Evolutionary conservation across 2,888 invertebrate genomes (phyloP), one percentile per base, ranked within the genome.

Genomic region (Hydraecia micacea): DNA sequence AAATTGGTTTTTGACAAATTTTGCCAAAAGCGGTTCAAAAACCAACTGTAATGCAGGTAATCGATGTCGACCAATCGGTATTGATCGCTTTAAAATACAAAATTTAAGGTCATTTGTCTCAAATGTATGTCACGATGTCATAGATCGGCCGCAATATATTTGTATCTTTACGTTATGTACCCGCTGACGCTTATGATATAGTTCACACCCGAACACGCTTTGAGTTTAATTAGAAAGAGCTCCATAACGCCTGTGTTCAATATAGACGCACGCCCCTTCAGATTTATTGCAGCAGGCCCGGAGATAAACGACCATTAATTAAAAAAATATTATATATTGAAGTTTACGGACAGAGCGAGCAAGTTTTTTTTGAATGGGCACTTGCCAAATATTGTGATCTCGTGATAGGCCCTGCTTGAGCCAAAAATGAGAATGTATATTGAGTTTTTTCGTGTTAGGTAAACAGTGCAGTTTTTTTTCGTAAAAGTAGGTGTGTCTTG

Each of bases 291-390:
- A 88, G 88, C 92, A 93, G 91, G 95, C 95, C 94, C 85, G 90
- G 91, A 96, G 96, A 96, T 96, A 97, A 96, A 95, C 94, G 95
- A 95, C 94, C 96, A 96, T 96, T 97, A 96, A 97, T 97, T 97
- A 95, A 96, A 96, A 96, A 96, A 94, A 94, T 94, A 94, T 93
- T 93, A 94, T 93, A 91, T 93, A 94, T 92, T 92, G 90, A 90
- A 84, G 89, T 91, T 90, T 91, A 75, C 66, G 75, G 68, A 76
- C 67, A 76, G 55, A 80, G 28, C 66, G 36, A 84, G 80, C 79
- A 21, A 76, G 82, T 80, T 80, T 83, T 83, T 55, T 79, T 79
- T 83, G 74, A 84, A 88, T 83, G 75, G 72, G n/a, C 67, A 81
- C 74, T 81, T 72, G 85, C 86, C 88, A 87, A 87, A 88, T 84